A percentile compares a stretch with the other conserved stretches of the same genome.
phyloP scores from a whole-genome alignment of 2,797 vertebrate species.

The Clarias laeviceps region DNA sequence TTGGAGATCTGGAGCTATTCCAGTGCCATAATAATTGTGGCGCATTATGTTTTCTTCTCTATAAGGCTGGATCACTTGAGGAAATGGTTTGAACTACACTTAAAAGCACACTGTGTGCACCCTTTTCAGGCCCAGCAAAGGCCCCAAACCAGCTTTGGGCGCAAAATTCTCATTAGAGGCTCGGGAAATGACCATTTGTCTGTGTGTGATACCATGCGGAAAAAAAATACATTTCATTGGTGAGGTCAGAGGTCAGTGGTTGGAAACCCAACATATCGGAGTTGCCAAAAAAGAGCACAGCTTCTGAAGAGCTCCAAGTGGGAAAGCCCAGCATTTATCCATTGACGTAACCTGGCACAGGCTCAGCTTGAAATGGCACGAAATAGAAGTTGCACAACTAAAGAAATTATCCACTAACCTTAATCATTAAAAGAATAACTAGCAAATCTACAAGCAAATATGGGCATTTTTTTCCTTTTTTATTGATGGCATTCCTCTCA shows the following conservation, averaged over 20 bases:
- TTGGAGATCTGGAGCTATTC: constrained; percentile 54
- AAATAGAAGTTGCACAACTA: constrained; percentile 23
- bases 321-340: constrained; percentile 56
- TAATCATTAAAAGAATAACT: constrained; percentile 26
- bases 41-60: constrained; percentile 58
- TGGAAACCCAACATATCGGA: constrained; percentile 35
- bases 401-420: constrained; percentile 40
- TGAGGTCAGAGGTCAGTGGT: constrained; percentile 59
- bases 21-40: constrained; percentile 66
- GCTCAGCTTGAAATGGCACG: constrained; percentile 19
- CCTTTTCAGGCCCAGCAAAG: constrained; percentile 62
- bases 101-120: constrained; percentile 61
- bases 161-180: constrained; percentile 75
- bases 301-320: constrained; percentile 49
- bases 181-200: constrained; percentile 70
- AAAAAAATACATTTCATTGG: constrained; percentile 67
- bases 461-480: not conserved
- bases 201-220: constrained; percentile 61
- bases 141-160: constrained; percentile 67
- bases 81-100: constrained; percentile 70
- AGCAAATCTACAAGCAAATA: not conserved
- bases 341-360: constrained; percentile 55
- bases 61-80: constrained; percentile 66
- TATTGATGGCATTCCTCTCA: not conserved
- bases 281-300: constrained; percentile 54